Evolutionary conservation across 64 coral and sea anemone species (phyloP).

Genomic region (Dendrophyllia cribrosa): DNA sequence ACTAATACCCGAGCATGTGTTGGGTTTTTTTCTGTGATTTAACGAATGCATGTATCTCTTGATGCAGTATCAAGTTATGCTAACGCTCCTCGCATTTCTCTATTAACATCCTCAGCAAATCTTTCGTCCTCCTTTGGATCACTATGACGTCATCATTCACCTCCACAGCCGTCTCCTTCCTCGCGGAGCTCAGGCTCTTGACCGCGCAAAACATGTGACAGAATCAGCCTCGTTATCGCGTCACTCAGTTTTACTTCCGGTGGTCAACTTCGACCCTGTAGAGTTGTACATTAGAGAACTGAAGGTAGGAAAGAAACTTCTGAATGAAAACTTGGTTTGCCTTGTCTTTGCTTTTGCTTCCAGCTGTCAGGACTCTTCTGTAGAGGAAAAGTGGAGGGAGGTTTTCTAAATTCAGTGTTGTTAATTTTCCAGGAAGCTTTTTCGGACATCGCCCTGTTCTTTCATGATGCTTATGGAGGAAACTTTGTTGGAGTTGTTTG

Average conservation of each 20-base stretch:
- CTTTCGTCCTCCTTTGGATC: constrained; percentile 92
- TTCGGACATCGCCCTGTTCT: constrained; percentile 85
- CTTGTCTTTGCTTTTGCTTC: too few relatives aligned
- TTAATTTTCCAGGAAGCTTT: constrained; percentile 80
- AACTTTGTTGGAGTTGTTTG: constrained; percentile 83
- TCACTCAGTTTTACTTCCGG: constrained; percentile 62
- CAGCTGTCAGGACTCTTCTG: too few relatives aligned
- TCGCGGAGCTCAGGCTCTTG: constrained; percentile 60
- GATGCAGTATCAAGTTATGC: background rate
- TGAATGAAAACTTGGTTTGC: too few relatives aligned
- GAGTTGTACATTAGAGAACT: constrained; percentile 78
- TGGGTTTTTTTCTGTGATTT: too few relatives aligned
- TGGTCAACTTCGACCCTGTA: constrained; percentile 88
- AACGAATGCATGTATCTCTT: too few relatives aligned
- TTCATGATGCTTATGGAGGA: constrained; percentile 83
- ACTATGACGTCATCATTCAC: constrained; percentile 91
- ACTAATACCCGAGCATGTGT: too few relatives aligned
- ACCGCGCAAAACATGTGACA: constrained; percentile 26
- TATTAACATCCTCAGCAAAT: constrained; percentile 75
- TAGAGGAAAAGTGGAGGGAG: too few relatives aligned
- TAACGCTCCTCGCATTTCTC: background rate
- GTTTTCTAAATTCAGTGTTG: background rate
- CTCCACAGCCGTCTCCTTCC: constrained; percentile 69
- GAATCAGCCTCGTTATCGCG: background rate
- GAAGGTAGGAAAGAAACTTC: constrained; percentile 28